A percentile compares a stretch with the other conserved stretches of the same genome.
Conservation (phyloP, 1,140 invertebrate genomes). For the Branchinecta lynchi region DNA sequence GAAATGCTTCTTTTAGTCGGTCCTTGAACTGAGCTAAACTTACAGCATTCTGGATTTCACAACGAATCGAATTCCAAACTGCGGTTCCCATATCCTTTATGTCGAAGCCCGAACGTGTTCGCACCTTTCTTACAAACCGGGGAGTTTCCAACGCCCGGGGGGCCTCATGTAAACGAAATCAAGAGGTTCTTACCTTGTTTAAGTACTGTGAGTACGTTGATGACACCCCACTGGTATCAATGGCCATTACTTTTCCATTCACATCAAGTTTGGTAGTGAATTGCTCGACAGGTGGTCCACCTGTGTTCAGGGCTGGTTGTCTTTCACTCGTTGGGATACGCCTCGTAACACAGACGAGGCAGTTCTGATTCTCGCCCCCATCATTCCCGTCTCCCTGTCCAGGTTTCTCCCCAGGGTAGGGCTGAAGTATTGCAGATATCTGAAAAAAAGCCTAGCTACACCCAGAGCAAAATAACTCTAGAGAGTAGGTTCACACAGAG, state of each 20-base stretch:
- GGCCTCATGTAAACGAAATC: no score
- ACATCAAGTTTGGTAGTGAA: slow-evolving; percentile 81
- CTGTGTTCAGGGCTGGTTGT: slow-evolving; percentile 36
- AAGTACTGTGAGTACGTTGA: slow-evolving; percentile 45
- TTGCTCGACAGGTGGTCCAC: slow-evolving; percentile 53
- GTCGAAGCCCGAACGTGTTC: no score
- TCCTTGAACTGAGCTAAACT: no score
- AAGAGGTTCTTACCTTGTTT: slow-evolving; percentile 38
- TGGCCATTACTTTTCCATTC: slow-evolving; percentile 59
- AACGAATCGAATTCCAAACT: no score
- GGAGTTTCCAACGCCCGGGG: no score
- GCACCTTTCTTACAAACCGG: no score
- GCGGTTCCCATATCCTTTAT: no score
- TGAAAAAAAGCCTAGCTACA: slow-evolving; percentile 13
- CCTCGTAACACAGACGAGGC: slow-evolving; percentile 62
- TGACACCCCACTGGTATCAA: slow-evolving; percentile 55
- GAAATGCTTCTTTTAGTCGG: no score
- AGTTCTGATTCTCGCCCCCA: slow-evolving; percentile 40
- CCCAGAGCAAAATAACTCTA: background rate
- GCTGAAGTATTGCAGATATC: slow-evolving; percentile 28
- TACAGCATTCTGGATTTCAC: no score
- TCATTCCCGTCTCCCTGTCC: slow-evolving; percentile 34
- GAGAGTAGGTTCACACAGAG: background rate
- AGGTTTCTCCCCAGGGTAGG: slow-evolving; percentile 35
- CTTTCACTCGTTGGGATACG: slow-evolving; percentile 68